Conservation (phyloP, 2,113 vertebrate genomes). For the Paradoxurus hermaphroditus region DNA sequence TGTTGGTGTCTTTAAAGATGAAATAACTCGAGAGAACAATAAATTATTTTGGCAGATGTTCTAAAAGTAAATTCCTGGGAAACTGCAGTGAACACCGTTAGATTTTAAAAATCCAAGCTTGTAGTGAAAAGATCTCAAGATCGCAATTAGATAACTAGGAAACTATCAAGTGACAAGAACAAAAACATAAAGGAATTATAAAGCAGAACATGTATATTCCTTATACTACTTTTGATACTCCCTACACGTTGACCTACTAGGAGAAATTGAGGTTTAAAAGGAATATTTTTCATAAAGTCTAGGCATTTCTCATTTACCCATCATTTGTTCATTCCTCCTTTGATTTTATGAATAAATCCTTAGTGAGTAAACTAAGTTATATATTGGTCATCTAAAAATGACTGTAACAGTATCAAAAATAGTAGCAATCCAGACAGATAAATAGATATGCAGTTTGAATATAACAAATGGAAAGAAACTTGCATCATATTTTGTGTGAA, state of each 20-base stretch:
- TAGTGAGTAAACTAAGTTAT: neutral
- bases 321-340: neutral
- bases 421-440: neutral
- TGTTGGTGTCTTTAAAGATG: slow-evolving; percentile 48
- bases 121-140: neutral
- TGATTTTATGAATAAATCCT: neutral
- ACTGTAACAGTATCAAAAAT: neutral
- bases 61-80: slow-evolving; percentile 47
- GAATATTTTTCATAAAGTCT: neutral
- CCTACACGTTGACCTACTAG: neutral
- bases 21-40: slow-evolving; percentile 58
- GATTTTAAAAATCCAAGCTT: neutral
- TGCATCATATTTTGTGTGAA: neutral
- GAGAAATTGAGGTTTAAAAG: neutral
- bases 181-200: neutral
- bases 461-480: slow-evolving; percentile 10
- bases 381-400: neutral
- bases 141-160: neutral
- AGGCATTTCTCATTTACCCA: neutral
- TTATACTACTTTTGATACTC: neutral
- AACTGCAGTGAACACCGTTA: slow-evolving; percentile 19
- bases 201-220: neutral
- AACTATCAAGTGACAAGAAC: neutral
- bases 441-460: neutral
- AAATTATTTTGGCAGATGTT: slow-evolving; percentile 60